Percentiles rank a stretch among this genome's conserved stretches.
Evolutionary conservation across 2,113 vertebrate genomes (phyloP).

Genomic region (Copsychus sechellarum): DNA sequence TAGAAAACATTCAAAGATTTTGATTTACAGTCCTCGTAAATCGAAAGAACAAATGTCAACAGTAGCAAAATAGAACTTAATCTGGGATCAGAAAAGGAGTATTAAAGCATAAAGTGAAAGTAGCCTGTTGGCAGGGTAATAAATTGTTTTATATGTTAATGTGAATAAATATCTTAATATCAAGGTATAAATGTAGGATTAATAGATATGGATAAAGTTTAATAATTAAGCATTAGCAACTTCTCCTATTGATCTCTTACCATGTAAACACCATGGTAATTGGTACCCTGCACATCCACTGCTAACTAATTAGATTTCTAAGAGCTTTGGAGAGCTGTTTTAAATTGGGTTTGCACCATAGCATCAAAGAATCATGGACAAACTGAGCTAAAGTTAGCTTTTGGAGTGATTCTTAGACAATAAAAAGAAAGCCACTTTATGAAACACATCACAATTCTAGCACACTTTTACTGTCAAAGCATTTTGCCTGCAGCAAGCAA

Average conservation of each 20-base stretch:
- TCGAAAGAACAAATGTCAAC: constrained; percentile 14
- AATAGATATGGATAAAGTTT: not conserved
- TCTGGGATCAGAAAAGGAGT: not conserved
- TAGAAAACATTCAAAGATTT: not conserved
- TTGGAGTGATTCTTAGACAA: not conserved
- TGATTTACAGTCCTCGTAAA: not conserved
- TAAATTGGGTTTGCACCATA: not conserved
- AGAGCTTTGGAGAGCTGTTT: not conserved
- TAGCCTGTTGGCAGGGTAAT: not conserved
- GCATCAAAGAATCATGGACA: not conserved
- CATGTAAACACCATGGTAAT: not conserved
- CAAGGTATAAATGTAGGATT: not conserved
- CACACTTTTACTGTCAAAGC: constrained; percentile 15
- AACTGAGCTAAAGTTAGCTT: not conserved
- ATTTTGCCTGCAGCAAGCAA: constrained; percentile 36
- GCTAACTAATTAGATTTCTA: not conserved
- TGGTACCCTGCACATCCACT: not conserved
- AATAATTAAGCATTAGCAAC: not conserved
- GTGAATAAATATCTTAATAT: not conserved
- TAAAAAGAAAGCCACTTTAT: constrained; percentile 26
- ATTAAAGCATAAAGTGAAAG: not conserved
- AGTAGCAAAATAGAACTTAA: not conserved
- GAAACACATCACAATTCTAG: constrained; percentile 9
- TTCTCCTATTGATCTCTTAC: not conserved
- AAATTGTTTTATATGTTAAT: not conserved